Evolutionary conservation across 1,140 invertebrate species (phyloP).

Genomic region (Drosophila nigromelanica): DNA sequence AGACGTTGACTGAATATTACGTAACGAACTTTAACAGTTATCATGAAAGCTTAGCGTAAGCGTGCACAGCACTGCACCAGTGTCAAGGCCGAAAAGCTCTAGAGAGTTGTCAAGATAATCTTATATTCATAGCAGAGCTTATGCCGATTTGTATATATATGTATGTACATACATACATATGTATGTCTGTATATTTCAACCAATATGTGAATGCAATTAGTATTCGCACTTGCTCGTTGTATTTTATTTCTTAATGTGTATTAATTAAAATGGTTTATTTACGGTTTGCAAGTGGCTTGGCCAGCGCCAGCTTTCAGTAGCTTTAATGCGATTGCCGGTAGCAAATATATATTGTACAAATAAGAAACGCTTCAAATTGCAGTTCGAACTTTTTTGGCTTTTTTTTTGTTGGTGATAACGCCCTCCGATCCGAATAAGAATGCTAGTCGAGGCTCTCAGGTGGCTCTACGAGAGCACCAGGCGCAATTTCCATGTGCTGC

Average conservation of each 20-base stretch:
- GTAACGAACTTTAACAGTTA: slow-evolving; percentile 34
- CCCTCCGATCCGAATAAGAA: no score
- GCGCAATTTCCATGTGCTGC: slow-evolving; percentile 28
- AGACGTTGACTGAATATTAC: slow-evolving; percentile 15
- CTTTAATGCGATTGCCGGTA: slow-evolving; percentile 2
- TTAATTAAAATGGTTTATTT: slow-evolving; percentile 27
- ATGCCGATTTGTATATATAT: neutral
- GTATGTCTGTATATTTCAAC: no score
- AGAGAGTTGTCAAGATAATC: slow-evolving; percentile 9
- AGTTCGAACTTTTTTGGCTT: slow-evolving; percentile 12
- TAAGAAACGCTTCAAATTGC: slow-evolving; percentile 27
- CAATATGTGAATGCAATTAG: slow-evolving; percentile 18
- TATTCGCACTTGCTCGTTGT: slow-evolving; percentile 26
- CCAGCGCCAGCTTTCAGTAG: slow-evolving; percentile 17
- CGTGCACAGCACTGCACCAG: slow-evolving; percentile 22
- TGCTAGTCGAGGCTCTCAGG: slow-evolving; percentile 56
- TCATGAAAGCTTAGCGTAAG: slow-evolving; percentile 36
- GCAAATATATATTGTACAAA: slow-evolving; percentile 1
- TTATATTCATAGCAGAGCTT: slow-evolving; percentile 23
- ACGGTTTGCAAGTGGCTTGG: slow-evolving; percentile 25
- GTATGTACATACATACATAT: no score
- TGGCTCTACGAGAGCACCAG: slow-evolving; percentile 49
- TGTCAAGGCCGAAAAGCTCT: slow-evolving; percentile 24
- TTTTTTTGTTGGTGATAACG: no score
- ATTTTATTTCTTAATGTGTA: slow-evolving; percentile 5